Conservation (phyloP, 2,888 invertebrate species). For the Melikaiella ostensackeni region DNA sequence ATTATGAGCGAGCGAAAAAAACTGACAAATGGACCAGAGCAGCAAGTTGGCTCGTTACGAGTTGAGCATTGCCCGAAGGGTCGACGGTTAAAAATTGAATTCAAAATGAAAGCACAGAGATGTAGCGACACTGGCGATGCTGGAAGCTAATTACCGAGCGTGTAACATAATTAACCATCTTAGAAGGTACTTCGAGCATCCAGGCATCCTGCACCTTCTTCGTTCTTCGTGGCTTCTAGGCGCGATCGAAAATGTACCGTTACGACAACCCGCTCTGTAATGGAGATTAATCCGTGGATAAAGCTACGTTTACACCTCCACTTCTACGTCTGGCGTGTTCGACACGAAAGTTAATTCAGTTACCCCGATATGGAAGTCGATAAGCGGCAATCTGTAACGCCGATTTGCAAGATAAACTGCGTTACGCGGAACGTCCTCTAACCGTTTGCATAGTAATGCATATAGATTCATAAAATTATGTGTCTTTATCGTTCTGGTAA, state of each 20-base stretch:
- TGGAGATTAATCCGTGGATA: constrained; percentile 66
- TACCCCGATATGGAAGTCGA: constrained; percentile 53
- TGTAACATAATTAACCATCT: constrained; percentile 70
- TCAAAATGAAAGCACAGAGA: constrained; percentile 48
- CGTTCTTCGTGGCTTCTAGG: constrained; percentile 50
- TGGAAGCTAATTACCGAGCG: constrained; percentile 67
- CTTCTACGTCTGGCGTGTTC: constrained; percentile 48
- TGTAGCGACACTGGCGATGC: constrained; percentile 55
- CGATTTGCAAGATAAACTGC: constrained; percentile 43
- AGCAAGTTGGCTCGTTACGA: neutral
- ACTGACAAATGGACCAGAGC: constrained; percentile 25
- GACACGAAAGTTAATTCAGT: constrained; percentile 56
- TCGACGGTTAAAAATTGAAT: constrained; percentile 49
- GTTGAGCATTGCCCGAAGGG: neutral
- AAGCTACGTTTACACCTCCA: constrained; percentile 55
- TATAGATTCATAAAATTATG: neutral
- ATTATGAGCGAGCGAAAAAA: constrained; percentile 13
- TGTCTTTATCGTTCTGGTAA: neutral
- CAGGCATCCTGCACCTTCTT: constrained; percentile 44
- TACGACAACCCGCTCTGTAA: constrained; percentile 67
- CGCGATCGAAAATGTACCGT: constrained; percentile 70
- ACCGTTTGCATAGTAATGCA: constrained; percentile 19
- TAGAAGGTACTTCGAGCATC: constrained; percentile 51
- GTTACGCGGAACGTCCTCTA: constrained; percentile 27
- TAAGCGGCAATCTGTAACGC: constrained; percentile 54